Percentiles rank a stretch among this genome's conserved stretches.
phyloP scores from a whole-genome alignment of 2,113 vertebrate genomes.

The Hyperopisus bebe region DNA sequence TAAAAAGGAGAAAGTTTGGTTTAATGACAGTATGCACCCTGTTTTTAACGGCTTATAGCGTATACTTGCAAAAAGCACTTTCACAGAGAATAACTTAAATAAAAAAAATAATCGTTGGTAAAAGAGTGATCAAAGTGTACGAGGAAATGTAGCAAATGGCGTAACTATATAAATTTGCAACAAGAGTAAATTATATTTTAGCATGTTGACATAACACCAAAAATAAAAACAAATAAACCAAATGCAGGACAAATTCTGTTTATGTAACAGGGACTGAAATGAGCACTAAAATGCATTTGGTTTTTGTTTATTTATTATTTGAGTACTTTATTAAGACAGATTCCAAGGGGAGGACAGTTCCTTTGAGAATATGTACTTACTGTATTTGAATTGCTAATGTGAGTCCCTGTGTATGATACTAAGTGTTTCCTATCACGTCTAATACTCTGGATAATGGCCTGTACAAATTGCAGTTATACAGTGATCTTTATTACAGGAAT shows the following conservation, averaged over 20 bases:
- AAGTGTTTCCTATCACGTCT: not conserved
- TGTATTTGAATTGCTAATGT: slow-evolving; percentile 10
- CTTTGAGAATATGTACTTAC: not conserved
- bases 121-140: not conserved
- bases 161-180: not conserved
- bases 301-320: not conserved
- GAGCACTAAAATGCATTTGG: not conserved
- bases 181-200: not conserved
- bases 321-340: slow-evolving; percentile 4
- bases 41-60: too few species aligned
- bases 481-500: not conserved
- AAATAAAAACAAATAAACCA: not conserved
- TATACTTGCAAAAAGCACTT: not conserved
- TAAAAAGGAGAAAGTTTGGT: not conserved
- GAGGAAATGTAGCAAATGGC: not conserved
- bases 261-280: not conserved
- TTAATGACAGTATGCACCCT: too few species aligned
- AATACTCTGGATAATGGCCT: not conserved
- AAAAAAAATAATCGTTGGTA: not conserved
- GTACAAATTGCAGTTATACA: not conserved
- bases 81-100: not conserved
- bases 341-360: not conserved
- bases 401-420: not conserved
- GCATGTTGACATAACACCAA: not conserved
- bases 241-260: not conserved